Percentiles rank a stretch among this genome's conserved stretches.
Conservation (phyloP, 2,888 invertebrate genomes). For the Labia minor region DNA sequence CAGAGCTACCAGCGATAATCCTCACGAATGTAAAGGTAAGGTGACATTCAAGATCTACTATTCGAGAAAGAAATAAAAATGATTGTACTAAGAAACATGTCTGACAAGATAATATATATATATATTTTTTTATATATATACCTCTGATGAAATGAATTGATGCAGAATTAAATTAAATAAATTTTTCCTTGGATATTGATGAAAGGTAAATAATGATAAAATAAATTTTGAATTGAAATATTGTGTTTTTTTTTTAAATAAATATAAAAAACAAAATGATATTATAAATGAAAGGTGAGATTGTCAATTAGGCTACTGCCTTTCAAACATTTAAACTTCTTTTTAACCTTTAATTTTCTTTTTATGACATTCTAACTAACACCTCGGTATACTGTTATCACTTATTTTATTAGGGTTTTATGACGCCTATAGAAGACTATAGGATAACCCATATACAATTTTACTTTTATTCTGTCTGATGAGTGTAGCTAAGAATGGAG, state of each 20-base stretch:
- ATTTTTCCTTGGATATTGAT: no score
- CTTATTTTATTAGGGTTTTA: neutral
- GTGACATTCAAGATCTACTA: neutral
- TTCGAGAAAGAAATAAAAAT: neutral
- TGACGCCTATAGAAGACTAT: neutral
- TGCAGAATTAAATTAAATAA: no score
- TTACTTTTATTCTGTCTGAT: neutral
- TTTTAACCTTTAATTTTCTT: neutral
- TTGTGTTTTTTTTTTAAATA: no score
- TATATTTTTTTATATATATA: neutral
- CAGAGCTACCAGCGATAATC: constrained; percentile 76
- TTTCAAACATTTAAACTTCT: neutral
- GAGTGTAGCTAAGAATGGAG: neutral
- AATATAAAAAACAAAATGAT: no score
- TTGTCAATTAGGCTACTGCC: neutral
- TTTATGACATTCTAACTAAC: neutral
- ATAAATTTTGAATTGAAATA: no score
- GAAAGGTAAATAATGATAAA: no score
- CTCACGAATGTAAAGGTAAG: constrained; percentile 90
- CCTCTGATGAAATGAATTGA: no score
- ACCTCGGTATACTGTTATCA: neutral
- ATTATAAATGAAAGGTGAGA: no score
- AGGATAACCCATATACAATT: neutral
- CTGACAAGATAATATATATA: neutral
- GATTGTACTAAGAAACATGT: neutral